Evolutionary conservation across 2,113 vertebrate genomes (phyloP), one percentile per base, ranked within the genome.

Genomic region (Ploceus nigricollis): DNA sequence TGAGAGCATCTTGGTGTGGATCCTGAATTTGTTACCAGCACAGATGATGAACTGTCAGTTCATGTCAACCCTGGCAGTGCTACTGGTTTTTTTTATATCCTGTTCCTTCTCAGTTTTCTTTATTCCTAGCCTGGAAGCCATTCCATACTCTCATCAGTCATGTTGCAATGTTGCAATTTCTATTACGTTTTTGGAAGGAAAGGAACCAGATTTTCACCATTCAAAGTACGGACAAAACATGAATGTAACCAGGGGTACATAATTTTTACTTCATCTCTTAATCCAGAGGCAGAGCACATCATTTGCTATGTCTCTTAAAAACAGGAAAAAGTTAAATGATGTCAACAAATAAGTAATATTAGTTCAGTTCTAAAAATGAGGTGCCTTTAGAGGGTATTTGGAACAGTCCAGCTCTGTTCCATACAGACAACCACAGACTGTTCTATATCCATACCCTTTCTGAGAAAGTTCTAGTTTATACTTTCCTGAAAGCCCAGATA

Each of bases 401-500:
- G 51, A 87, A 35, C 50, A 51, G 9, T 76, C 15, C 28, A 53
- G 13, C 70, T 76, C 47, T 64, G 53, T 85, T 90, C 44, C 17
- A 21, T 17, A 22, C 15, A 33, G 17, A 3, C 45, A 83, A 13
- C 15, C 68, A 48, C 47, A 82, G 77, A 14, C 9, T 51, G 16
- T 27, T 76, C 19, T 64, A 6, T 24, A 19, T 68, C 63, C 35
- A 24, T 42, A 69, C 25, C 22, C 24, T 31, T 90, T 88, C 76
- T 82, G 61, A 77, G 40, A 68, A 82, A 73, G 47, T 53, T 65
- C 31, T 86, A 54, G 45, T 42, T 96, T 80, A 57, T 66, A 50
- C 64, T 93, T 95, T 93, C 40, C 86, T 65, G 88, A 96, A 85
- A 94, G 51, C 61, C 51, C 31, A 57, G 22, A 68, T 81, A 37